These are phyloP conservation scores for Poecilia velifera DNA, from an alignment of 2,797 vertebrate species.

Conservation along the genomic window DNA sequence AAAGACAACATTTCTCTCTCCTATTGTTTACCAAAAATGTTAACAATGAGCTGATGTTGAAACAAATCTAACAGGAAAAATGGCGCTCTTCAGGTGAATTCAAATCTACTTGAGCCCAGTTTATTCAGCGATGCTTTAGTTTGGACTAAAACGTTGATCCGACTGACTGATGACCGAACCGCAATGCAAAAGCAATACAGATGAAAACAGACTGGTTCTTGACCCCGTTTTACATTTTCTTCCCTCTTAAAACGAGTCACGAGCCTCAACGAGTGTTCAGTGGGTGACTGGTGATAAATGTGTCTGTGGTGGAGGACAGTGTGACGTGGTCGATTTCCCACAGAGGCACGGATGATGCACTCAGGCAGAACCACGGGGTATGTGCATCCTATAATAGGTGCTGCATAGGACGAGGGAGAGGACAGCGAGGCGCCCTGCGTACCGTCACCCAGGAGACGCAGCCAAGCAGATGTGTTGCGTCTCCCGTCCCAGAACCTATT, in stretches of 20 bases:
- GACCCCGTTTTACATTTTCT: constrained; percentile 4
- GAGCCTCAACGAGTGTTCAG: constrained; percentile 32
- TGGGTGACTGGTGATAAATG: constrained; percentile 50
- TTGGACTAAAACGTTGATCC: neutral
- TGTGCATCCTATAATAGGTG: constrained; percentile 45
- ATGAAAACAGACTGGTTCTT: neutral
- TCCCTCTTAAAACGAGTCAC: neutral
- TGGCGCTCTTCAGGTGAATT: neutral
- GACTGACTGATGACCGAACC: neutral
- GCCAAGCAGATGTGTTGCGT: constrained; percentile 64
- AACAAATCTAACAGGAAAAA: neutral
- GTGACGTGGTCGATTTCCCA: constrained; percentile 28
- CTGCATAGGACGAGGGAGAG: constrained; percentile 29
- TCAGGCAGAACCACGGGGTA: constrained; percentile 24
- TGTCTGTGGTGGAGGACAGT: constrained; percentile 14
- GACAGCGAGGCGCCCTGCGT: constrained; percentile 19
- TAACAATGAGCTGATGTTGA: neutral
- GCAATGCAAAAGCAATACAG: neutral
- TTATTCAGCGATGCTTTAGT: neutral
- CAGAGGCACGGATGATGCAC: constrained; percentile 23
- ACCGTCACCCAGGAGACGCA: constrained; percentile 47
- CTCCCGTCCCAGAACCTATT: constrained; percentile 61
- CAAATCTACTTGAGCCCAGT: neutral
- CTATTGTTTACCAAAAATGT: neutral
- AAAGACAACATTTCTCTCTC: neutral